phyloP scores from a whole-genome alignment of 1,140 invertebrate species.

The Drosophila mauritiana region DNA sequence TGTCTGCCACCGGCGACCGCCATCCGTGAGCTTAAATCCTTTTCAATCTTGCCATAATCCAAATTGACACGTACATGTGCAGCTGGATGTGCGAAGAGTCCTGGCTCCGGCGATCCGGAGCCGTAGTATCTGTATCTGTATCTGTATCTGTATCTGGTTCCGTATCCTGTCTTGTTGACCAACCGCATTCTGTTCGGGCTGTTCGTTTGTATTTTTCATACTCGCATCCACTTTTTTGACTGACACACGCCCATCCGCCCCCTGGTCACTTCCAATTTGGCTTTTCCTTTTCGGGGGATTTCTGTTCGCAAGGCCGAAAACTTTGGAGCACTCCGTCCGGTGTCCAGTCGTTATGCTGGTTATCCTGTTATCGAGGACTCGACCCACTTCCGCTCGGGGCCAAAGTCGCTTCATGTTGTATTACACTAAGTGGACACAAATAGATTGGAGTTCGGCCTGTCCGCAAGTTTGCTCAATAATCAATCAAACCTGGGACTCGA shows the following conservation, averaged over 20 bases:
- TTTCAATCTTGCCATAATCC: constrained; percentile 77
- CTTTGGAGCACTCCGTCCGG: constrained; percentile 43
- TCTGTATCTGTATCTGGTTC: neutral
- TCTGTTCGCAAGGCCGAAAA: constrained; percentile 55
- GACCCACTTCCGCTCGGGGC: constrained; percentile 39
- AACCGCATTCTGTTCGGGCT: constrained; percentile 65
- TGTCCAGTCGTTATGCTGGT: constrained; percentile 5
- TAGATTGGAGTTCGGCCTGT: constrained; percentile 77
- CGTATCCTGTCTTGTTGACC: constrained; percentile 70
- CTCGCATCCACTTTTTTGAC: constrained; percentile 55
- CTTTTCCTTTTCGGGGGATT: constrained; percentile 67
- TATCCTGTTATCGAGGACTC: constrained; percentile 13
- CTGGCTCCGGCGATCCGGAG: constrained; percentile 21
- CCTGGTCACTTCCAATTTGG: constrained; percentile 76
- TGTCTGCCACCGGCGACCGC: constrained; percentile 14
- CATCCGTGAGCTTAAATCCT: constrained; percentile 54
- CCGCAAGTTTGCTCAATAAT: constrained; percentile 82
- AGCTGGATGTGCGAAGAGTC: constrained; percentile 43
- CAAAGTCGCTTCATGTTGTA: constrained; percentile 57
- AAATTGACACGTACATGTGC: constrained; percentile 71
- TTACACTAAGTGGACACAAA: constrained; percentile 83
- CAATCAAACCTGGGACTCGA: constrained; percentile 69
- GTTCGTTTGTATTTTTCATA: constrained; percentile 81
- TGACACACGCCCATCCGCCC: constrained; percentile 48
- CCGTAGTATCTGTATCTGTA: constrained; percentile 15